A percentile compares a stretch with the other conserved stretches of the same genome.
Evolutionary conservation across 2,113 vertebrate genomes (phyloP).

Genomic region (Esox niger): DNA sequence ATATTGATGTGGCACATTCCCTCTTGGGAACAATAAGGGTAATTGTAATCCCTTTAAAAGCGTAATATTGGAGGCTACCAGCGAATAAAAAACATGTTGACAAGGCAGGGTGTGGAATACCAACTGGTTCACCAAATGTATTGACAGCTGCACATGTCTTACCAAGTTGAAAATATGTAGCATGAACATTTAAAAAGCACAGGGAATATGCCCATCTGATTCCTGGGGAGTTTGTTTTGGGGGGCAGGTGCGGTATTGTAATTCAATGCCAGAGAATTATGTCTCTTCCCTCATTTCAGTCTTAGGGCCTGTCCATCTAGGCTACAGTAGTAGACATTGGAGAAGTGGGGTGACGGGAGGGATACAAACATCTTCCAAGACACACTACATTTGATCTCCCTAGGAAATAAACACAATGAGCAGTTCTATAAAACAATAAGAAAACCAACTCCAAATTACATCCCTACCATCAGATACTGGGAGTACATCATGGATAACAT

Average conservation of each 20-base stretch:
- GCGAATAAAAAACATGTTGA: background rate
- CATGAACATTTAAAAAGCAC: background rate
- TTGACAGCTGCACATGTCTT: too few relatives aligned
- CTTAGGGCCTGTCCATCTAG: background rate
- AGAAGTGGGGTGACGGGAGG: background rate
- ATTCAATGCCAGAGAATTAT: background rate
- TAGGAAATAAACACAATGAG: constrained; percentile 35
- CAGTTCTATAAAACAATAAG: constrained; percentile 27
- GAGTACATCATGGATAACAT: background rate
- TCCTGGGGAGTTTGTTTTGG: background rate
- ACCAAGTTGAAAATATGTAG: background rate
- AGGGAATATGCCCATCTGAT: background rate
- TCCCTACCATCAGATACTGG: background rate
- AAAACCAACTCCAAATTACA: constrained; percentile 22
- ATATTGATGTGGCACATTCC: background rate
- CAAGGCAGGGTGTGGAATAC: background rate
- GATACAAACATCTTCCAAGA: background rate
- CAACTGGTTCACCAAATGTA: too few relatives aligned
- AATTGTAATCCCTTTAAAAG: background rate
- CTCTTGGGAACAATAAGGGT: background rate
- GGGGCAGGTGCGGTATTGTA: background rate
- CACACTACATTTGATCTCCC: background rate
- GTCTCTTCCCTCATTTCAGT: background rate
- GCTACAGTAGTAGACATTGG: background rate
- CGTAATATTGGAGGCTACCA: background rate